These are phyloP conservation scores for Myotis findleyi DNA, from an alignment of 2,797 vertebrate species.

Conservation along the genomic window DNA sequence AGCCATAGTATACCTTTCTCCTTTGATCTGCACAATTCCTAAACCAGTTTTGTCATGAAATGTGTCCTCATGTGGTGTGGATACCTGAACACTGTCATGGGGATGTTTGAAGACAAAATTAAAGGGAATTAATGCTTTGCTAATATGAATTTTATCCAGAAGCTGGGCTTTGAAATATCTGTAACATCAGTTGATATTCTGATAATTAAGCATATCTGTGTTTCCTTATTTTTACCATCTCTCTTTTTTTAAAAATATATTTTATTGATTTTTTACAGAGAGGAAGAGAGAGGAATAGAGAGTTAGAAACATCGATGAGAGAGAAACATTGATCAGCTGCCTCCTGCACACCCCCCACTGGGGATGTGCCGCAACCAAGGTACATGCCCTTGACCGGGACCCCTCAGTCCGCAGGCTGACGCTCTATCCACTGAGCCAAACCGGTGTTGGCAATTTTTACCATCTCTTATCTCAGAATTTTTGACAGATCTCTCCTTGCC, in stretches of 20 bases:
- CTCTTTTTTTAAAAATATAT: not conserved
- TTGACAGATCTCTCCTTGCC: not conserved
- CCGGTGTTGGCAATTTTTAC: not conserved
- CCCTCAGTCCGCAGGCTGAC: too few relatives aligned
- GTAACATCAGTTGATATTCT: not conserved
- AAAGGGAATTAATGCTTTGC: not conserved
- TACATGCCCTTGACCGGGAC: too few relatives aligned
- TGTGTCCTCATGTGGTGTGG: not conserved
- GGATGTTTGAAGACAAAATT: constrained; percentile 17
- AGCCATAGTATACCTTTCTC: not conserved
- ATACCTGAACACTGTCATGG: not conserved
- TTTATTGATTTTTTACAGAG: too few relatives aligned
- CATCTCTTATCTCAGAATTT: not conserved
- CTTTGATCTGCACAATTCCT: constrained; percentile 39
- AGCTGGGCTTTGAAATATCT: not conserved
- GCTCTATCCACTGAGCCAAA: too few relatives aligned
- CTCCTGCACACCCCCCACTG: too few relatives aligned
- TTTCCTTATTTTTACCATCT: not conserved
- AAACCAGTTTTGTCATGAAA: constrained; percentile 33
- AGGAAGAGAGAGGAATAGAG: too few relatives aligned
- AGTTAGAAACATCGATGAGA: too few relatives aligned
- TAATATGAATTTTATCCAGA: not conserved
- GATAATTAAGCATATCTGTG: not conserved
- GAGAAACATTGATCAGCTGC: too few relatives aligned
- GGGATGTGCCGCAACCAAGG: too few relatives aligned